Base-by-base conservation (phyloP, 2,113 vertebrate genomes). In the Euleptes europaea region DNA sequence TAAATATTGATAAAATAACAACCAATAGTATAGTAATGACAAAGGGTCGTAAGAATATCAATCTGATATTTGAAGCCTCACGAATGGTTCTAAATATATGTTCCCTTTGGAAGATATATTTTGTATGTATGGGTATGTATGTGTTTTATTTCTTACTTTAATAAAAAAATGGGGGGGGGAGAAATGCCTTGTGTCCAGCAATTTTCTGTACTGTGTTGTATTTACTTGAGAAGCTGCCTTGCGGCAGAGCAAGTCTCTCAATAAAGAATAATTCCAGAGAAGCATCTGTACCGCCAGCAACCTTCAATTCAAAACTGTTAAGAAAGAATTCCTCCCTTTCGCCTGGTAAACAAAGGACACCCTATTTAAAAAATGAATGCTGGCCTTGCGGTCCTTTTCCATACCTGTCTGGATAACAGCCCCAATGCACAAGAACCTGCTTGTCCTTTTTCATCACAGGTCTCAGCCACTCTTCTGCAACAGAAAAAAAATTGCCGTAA, bases 351-450 rank as follows among this genome's bases (percentile, higher is more conserved):
- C 2, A 15, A 35, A 6, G n/a, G 7, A n/a, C 14, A 15, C 0
- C 6, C 31, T 8, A 60, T 21, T 26, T 2, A 1, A 7, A 42
- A 31, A 28, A 17, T 8, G 21, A 17, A 21, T 26, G 8, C 3
- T 5, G 40, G 9, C 28, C 1, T 4, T 60, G 78, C 28, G 28
- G 17, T 21, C 42, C 5, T 1, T 0, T 57, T 51, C 31, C 28
- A 95, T 96, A 97, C 97, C 97, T 97, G 95, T 97, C 97, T 15
- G 97, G 98, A 87, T 97, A 98, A 83, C 97, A 97, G 3, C 99
- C 98, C 99, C 99, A 99, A 42, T 99, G 99, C 0, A 99, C 98
- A 88, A 99, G 94, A 91, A 99, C 96, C 94, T 99, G 98, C 91
- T 99, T 99, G 88, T 99, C 99, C 88, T 98, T 99, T 70, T 97